Conservation (phyloP, 1,140 invertebrate species). For the Conopomorpha cramerella region DNA sequence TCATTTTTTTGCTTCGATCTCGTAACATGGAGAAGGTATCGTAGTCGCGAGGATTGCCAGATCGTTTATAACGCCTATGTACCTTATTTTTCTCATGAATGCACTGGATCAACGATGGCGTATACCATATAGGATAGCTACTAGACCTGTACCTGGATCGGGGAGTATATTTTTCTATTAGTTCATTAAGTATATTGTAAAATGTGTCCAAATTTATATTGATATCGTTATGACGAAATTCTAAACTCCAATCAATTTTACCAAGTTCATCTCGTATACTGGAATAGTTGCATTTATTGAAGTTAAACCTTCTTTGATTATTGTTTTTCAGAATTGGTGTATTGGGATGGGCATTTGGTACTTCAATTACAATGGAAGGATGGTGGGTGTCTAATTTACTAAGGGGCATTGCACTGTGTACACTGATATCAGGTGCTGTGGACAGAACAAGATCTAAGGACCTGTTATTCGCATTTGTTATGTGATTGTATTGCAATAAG, state of each 20-base stretch:
- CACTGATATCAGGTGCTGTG: not conserved
- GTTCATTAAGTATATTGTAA: not conserved
- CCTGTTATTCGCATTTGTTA: not conserved
- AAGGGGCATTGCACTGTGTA: not conserved
- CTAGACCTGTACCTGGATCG: not conserved
- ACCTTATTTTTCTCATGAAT: not conserved
- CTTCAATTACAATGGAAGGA: too few species aligned
- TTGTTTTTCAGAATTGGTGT: too few species aligned
- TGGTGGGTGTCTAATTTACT: not conserved
- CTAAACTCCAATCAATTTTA: too few species aligned
- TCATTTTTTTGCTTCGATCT: not conserved
- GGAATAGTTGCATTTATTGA: too few species aligned
- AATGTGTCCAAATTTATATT: not conserved
- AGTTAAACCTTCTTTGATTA: too few species aligned
- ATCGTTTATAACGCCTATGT: not conserved
- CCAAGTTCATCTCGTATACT: too few species aligned
- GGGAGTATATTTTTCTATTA: not conserved
- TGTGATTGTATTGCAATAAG: not conserved
- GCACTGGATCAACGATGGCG: not conserved
- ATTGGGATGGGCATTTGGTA: too few species aligned
- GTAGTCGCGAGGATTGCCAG: not conserved
- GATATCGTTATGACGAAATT: too few species aligned
- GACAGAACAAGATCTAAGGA: not conserved
- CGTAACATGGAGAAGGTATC: not conserved
- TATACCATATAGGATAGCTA: not conserved